Evolutionary conservation across 1,140 invertebrate species (phyloP), one percentile per base, ranked within the genome.

Genomic region (Hermetia illucens): DNA sequence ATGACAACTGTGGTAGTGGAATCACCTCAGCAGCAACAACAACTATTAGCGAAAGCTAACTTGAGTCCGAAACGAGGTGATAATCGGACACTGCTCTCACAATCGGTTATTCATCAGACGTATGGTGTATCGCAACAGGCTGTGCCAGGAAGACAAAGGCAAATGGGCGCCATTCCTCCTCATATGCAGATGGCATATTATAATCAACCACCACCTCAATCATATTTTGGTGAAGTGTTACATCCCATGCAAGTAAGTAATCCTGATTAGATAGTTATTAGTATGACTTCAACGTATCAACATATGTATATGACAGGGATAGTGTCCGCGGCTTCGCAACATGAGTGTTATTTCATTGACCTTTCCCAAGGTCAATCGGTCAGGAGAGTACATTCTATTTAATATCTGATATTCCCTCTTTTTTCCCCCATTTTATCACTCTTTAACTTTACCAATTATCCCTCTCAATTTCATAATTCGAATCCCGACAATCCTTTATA

Each of bases 151-250:
- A 21, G 18, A 29, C 21, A 12, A 29, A 31, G 17, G 17, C 21
- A n/a, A 22, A 12, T 6, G n/a, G 21, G 9, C 15, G 19, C 22
- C 13, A n/a, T 40, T 19, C 39, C 39, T 29, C 24, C 20, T 15
- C 27, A 35, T 16, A 27, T 40, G 15, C 33, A 24, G n/a, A 37
- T 37, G 10, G 8, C 21, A 18, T 37, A 37, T 19, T 37, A 37
- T 19, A 19, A 10, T 6, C 36, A 37, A 15, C 22, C 36, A 18
- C 21, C 21, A 25, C 22, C 36, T 6, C 36, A 25, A 29, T 43
- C 46, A 39, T 59, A 59, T 37, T 59, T 58, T 39, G 53, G 52
- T 44, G 56, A 59, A 35, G 47, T 55, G 21, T 48, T 58, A 43
- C 55, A 58, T 43, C 43, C 42, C 15, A 51, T 52, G 44, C 55